Evolutionary conservation across 2,113 vertebrate species (phyloP).

Genomic region (Brienomyrus brachyistius): DNA sequence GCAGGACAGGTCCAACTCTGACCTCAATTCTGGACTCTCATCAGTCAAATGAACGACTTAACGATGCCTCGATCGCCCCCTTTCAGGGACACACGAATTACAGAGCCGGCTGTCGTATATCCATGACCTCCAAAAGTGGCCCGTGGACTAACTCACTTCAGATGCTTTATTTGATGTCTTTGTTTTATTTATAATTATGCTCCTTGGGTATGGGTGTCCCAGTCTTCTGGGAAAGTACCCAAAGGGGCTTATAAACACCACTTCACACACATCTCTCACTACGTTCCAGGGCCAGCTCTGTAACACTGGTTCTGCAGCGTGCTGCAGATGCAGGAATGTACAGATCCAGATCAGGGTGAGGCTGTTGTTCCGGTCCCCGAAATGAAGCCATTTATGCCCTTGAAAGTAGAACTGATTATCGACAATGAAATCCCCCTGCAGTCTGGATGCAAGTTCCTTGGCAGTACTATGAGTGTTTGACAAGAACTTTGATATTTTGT

Average conservation of each 20-base stretch:
- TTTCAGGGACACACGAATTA: neutral
- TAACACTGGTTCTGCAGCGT: neutral
- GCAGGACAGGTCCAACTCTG: neutral
- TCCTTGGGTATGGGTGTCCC: neutral
- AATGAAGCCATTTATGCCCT: neutral
- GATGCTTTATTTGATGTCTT: neutral
- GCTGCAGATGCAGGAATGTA: neutral
- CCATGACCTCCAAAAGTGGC: neutral
- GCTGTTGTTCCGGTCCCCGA: neutral
- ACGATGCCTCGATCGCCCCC: neutral
- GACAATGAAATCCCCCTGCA: neutral
- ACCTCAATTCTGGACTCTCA: neutral
- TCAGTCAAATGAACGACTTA: slow-evolving; percentile 1
- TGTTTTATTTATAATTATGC: neutral
- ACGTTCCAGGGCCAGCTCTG: neutral
- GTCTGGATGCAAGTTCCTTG: neutral
- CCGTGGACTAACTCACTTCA: neutral
- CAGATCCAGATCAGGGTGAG: neutral
- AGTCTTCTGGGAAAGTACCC: neutral
- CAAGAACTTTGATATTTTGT: neutral
- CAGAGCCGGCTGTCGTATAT: neutral
- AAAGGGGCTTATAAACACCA: neutral
- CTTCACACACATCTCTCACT: neutral
- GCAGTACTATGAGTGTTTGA: neutral
- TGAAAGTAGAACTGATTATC: neutral